Percentiles rank a stretch among this genome's conserved stretches.
Evolutionary conservation across 2,888 invertebrate species (phyloP).

Genomic region (Leptinotarsa peninsularis): DNA sequence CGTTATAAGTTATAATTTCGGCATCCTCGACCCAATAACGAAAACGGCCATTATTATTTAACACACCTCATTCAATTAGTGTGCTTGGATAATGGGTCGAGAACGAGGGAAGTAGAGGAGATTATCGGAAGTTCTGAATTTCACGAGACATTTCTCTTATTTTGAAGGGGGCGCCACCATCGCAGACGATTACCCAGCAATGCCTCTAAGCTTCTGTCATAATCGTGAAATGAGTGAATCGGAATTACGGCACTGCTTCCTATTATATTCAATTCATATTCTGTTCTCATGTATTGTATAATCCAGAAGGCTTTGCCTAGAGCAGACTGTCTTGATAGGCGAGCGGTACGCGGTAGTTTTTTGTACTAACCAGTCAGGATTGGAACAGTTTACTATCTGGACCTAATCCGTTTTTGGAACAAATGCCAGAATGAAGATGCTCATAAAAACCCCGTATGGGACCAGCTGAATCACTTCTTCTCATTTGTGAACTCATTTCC

Average conservation of each 20-base stretch:
- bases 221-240: conserved; percentile 45
- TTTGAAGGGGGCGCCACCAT: conserved; percentile 25
- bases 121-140: conserved; percentile 21
- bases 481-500: too few relatives aligned
- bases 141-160: conserved; percentile 5
- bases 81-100: conserved; percentile 3
- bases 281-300: conserved; percentile 60
- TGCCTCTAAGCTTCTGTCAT: conserved; percentile 43
- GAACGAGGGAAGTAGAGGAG: conserved; percentile 1
- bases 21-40: background rate
- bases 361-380: background rate
- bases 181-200: conserved; percentile 42
- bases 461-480: too few relatives aligned
- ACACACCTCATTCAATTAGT: conserved; percentile 44
- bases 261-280: conserved; percentile 60
- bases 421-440: too few relatives aligned
- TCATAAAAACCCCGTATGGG: too few relatives aligned
- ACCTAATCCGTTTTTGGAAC: too few relatives aligned
- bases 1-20: background rate
- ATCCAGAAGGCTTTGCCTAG: conserved; percentile 54
- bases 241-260: conserved; percentile 49
- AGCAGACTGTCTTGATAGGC: conserved; percentile 55
- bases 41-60: background rate
- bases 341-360: background rate
- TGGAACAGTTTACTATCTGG: background rate